Conservation (phyloP, 1,140 invertebrate genomes). For the Triops longicaudatus region DNA sequence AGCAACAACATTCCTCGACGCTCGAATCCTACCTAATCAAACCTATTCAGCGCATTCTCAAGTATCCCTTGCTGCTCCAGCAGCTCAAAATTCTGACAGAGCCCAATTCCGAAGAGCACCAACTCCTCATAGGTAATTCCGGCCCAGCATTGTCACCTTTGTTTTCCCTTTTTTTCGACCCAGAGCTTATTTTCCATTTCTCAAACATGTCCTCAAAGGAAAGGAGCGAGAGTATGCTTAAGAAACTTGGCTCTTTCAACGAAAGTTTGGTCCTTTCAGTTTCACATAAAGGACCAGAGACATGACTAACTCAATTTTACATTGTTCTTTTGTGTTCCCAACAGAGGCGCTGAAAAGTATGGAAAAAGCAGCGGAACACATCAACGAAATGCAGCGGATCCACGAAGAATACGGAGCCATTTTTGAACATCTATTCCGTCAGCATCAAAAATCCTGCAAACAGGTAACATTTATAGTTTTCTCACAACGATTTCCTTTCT, state of each 20-base stretch:
- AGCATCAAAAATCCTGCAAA: conserved; percentile 90
- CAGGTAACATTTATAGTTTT: conserved; percentile 47
- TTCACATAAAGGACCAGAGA: neutral
- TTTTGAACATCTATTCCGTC: conserved; percentile 89
- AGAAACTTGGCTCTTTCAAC: neutral
- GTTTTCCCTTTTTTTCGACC: neutral
- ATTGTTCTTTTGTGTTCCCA: conserved; percentile 29
- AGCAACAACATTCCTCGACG: conserved; percentile 91
- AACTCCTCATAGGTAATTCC: conserved; percentile 59
- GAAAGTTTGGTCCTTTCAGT: too few species aligned
- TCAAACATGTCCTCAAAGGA: neutral
- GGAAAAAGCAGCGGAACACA: conserved; percentile 99
- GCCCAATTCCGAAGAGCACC: conserved; percentile 81
- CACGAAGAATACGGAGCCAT: conserved; percentile 98
- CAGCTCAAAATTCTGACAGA: conserved; percentile 90
- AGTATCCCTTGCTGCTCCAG: conserved; percentile 91
- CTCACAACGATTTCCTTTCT: conserved; percentile 17
- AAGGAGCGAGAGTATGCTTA: neutral
- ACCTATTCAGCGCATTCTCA: conserved; percentile 95
- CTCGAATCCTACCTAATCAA: conserved; percentile 98
- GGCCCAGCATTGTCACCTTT: neutral
- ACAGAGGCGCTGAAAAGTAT: conserved; percentile 86
- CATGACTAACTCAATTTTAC: neutral
- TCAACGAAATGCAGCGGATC: conserved; percentile 99
- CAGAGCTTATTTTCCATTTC: neutral